phyloP scores from a whole-genome alignment of 2,113 vertebrate genomes.

The Phycodurus eques region DNA sequence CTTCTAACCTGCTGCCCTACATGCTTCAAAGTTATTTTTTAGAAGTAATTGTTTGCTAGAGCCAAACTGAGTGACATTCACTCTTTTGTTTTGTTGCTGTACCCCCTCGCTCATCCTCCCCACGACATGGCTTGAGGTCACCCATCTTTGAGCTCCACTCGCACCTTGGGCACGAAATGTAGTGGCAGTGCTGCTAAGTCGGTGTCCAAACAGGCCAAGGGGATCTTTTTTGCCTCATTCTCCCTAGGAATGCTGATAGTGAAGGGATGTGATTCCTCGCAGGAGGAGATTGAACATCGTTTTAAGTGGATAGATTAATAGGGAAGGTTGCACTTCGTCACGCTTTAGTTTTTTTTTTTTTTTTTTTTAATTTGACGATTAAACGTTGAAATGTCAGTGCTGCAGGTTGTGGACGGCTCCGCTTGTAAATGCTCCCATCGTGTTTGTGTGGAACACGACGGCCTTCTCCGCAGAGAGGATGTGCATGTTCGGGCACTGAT shows the following conservation, averaged over 20 bases:
- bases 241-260: constrained; percentile 31
- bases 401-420: constrained; percentile 53
- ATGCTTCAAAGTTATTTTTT: constrained; percentile 50
- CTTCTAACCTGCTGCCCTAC: constrained; percentile 39
- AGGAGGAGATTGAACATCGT: constrained; percentile 50
- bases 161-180: constrained; percentile 64
- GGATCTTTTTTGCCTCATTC: constrained; percentile 33
- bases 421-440: constrained; percentile 58
- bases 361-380: constrained; percentile 51
- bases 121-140: constrained; percentile 47
- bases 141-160: constrained; percentile 51
- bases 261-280: constrained; percentile 46
- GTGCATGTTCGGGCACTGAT: constrained; percentile 54
- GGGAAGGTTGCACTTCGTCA: constrained; percentile 57
- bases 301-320: constrained; percentile 53
- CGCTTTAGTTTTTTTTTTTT: constrained; percentile 46
- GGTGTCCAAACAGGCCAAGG: constrained; percentile 41
- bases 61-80: constrained; percentile 81
- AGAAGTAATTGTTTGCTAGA: constrained; percentile 68
- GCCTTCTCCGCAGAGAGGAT: constrained; percentile 49
- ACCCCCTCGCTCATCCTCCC: not conserved
- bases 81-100: constrained; percentile 51
- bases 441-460: constrained; percentile 49
- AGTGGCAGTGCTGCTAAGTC: constrained; percentile 52
- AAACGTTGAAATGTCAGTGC: constrained; percentile 56